These are phyloP conservation scores for Hycleus phaleratus DNA, from an alignment of 1,140 invertebrate genomes.

Conservation along the genomic window DNA sequence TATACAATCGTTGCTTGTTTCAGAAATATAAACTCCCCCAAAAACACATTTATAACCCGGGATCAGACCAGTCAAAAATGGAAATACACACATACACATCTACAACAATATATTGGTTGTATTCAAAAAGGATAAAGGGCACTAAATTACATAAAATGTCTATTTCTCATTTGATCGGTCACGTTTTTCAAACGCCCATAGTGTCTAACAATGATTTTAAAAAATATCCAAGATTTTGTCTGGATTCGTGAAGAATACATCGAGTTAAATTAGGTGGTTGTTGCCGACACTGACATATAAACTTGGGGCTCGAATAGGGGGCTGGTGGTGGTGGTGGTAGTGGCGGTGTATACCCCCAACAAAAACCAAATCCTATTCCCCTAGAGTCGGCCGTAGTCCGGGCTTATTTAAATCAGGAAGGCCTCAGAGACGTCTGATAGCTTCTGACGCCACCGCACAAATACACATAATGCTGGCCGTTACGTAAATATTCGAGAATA, in stretches of 20 bases:
- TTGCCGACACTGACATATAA: conserved; percentile 39
- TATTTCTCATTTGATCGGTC: conserved; percentile 1
- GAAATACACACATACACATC: conserved; percentile 13
- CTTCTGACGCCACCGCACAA: conserved; percentile 37
- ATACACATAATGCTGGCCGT: conserved; percentile 20
- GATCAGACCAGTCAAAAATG: conserved; percentile 34
- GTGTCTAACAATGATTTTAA: background rate
- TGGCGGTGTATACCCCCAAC: conserved; percentile 15
- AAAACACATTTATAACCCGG: conserved; percentile 28
- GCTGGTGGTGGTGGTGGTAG: too few species aligned
- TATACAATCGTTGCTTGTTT: conserved; percentile 21
- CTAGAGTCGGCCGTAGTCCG: conserved; percentile 33
- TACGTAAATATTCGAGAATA: conserved; percentile 31
- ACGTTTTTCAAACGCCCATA: background rate
- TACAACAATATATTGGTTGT: conserved; percentile 12
- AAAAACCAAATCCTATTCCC: conserved; percentile 40
- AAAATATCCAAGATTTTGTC: conserved; percentile 20
- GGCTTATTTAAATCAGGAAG: conserved; percentile 40
- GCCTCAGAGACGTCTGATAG: conserved; percentile 37
- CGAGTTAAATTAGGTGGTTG: conserved; percentile 35
- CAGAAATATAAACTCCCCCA: conserved; percentile 25
- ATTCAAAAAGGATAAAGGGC: background rate
- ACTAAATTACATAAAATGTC: conserved; percentile 1
- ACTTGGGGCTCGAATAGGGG: conserved; percentile 17
- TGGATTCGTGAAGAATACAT: conserved; percentile 33